These are phyloP conservation scores for Actinemys pallida DNA, from an alignment of 2,113 vertebrate genomes.

Conservation along the genomic window DNA sequence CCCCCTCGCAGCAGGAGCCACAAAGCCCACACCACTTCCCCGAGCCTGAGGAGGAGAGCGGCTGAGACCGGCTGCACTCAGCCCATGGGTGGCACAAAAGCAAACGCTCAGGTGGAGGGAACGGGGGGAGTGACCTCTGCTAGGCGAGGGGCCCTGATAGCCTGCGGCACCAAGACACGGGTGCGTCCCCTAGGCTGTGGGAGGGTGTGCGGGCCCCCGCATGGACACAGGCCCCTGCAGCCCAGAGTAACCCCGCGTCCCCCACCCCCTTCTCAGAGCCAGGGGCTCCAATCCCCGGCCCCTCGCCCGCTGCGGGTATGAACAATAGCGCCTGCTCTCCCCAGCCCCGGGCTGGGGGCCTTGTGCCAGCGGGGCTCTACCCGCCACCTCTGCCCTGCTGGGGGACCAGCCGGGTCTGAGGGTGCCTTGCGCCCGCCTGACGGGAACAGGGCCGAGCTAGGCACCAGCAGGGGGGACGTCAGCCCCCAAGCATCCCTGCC, in stretches of 20 bases:
- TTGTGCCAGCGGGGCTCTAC: too few species aligned
- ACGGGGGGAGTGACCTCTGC: too few species aligned
- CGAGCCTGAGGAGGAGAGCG: background rate
- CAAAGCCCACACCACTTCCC: background rate
- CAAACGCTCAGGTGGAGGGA: background rate
- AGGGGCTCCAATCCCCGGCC: background rate
- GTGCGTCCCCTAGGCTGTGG: too few species aligned
- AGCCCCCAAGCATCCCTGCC: background rate
- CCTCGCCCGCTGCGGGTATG: background rate
- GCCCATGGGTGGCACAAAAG: accelerated
- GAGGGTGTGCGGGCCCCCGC: too few species aligned
- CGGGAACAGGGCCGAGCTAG: too few species aligned
- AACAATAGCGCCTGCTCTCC: background rate
- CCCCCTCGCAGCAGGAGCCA: background rate
- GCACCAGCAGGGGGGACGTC: too few species aligned
- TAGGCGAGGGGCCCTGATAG: too few species aligned
- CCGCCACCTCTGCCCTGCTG: too few species aligned
- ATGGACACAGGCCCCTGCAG: background rate
- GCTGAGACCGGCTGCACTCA: accelerated
- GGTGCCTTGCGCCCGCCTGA: background rate
- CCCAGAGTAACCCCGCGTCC: background rate
- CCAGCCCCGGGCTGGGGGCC: too few species aligned
- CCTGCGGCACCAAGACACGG: too few species aligned
- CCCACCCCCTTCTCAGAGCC: background rate
- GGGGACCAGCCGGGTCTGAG: too few species aligned